These are phyloP conservation scores for Prionace glauca DNA, from an alignment of 2,797 vertebrate species.

Conservation along the genomic window DNA sequence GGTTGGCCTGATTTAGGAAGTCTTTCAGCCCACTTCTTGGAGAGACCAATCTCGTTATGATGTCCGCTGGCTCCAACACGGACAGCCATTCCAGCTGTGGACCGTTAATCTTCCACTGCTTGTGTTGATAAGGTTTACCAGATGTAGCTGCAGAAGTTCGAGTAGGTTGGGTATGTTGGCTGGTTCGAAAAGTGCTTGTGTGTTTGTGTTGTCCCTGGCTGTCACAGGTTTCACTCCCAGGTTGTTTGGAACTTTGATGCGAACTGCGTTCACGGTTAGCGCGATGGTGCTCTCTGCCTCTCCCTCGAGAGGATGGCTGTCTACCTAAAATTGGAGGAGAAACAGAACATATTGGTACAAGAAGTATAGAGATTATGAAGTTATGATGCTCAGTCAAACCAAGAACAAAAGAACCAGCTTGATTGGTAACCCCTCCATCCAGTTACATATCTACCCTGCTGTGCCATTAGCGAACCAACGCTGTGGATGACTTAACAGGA, in stretches of 20 bases:
- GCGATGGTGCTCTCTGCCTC: background rate
- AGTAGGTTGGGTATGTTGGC: background rate
- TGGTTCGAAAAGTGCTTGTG: background rate
- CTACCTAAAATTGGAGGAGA: slow-evolving; percentile 11
- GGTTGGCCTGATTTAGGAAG: slow-evolving; percentile 40
- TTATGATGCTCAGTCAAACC: background rate
- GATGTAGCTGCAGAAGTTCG: background rate
- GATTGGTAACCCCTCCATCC: background rate
- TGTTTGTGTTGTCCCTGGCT: background rate
- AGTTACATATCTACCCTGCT: background rate
- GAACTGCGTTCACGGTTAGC: background rate
- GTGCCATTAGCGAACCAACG: background rate
- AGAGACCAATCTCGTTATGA: slow-evolving; percentile 44
- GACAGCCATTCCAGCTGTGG: background rate
- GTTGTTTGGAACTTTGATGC: background rate
- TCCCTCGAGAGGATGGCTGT: background rate
- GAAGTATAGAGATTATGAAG: background rate
- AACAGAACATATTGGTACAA: background rate
- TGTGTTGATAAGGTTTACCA: background rate
- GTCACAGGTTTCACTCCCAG: background rate
- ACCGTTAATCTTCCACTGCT: background rate
- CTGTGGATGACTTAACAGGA: background rate
- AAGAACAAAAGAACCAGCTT: background rate
- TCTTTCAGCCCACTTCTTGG: slow-evolving; percentile 44
- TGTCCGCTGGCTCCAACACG: slow-evolving; percentile 40